These are phyloP conservation scores for Otus sunia DNA, from an alignment of 2,113 vertebrate genomes.

Conservation along the genomic window DNA sequence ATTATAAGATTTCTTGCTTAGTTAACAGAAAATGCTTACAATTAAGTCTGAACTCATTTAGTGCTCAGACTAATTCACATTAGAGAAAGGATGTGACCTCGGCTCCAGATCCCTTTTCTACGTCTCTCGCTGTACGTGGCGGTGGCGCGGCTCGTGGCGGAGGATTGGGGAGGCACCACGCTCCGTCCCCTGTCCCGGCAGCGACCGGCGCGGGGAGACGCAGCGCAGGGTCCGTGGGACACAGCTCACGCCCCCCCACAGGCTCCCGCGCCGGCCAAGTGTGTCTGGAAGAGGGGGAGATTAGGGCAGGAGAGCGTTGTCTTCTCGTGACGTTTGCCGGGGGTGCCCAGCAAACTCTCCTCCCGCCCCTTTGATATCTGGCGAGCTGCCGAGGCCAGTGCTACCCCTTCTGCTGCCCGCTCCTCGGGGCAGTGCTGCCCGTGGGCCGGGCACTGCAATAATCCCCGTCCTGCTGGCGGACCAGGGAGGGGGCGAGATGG, in stretches of 20 bases:
- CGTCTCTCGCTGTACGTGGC: not conserved
- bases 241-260: rapidly evolving
- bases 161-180: not conserved
- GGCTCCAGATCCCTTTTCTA: not conserved
- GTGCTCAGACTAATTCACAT: slow-evolving; percentile 55
- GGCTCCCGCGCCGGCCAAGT: rapidly evolving
- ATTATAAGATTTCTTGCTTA: slow-evolving; percentile 67
- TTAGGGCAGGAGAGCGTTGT: not conserved
- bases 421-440: not conserved
- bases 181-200: not conserved
- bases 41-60: slow-evolving; percentile 62
- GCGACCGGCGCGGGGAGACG: not conserved
- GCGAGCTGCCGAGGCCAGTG: not conserved
- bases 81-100: slow-evolving; percentile 59
- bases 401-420: not conserved
- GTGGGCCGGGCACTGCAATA: not conserved
- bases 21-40: slow-evolving; percentile 63
- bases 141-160: rapidly evolving
- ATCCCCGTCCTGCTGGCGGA: not conserved
- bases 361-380: not conserved
- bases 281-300: not conserved
- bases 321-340: not conserved
- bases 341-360: not conserved
- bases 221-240: not conserved
- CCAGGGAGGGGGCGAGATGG: not conserved